A percentile compares a stretch with the other conserved stretches of the same genome.
phyloP scores from a whole-genome alignment of 1,140 invertebrate genomes.

The Druon quercuslanigerum region DNA sequence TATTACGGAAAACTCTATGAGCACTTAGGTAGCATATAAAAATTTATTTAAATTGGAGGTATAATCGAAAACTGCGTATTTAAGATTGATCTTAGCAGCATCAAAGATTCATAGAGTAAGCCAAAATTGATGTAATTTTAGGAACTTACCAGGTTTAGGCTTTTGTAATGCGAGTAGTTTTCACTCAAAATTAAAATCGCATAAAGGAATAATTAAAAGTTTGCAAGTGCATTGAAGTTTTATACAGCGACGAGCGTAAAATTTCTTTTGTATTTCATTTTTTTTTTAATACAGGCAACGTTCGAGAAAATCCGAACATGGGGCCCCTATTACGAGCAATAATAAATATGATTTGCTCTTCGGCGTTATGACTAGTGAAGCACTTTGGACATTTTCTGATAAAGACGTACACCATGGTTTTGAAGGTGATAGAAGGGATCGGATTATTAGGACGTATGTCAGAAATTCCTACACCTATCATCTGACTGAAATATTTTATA shows the following conservation, averaged over 20 bases:
- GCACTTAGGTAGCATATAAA: too few relatives aligned
- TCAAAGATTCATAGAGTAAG: too few relatives aligned
- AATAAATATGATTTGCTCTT: conserved; percentile 87
- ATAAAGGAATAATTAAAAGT: too few relatives aligned
- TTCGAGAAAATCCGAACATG: conserved; percentile 69
- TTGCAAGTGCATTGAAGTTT: too few relatives aligned
- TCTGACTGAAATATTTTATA: conserved; percentile 97
- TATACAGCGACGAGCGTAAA: too few relatives aligned
- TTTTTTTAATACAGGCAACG: conserved; percentile 54
- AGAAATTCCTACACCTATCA: conserved; percentile 96
- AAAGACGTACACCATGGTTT: conserved; percentile 92
- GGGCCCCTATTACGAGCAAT: conserved; percentile 73
- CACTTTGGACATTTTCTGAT: conserved; percentile 87
- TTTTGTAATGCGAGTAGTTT: too few relatives aligned
- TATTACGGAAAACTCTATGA: not conserved
- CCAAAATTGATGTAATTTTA: too few relatives aligned
- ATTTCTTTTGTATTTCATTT: not conserved
- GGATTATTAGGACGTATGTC: conserved; percentile 94
- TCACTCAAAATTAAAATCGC: too few relatives aligned
- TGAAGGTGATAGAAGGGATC: conserved; percentile 90
- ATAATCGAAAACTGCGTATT: too few relatives aligned
- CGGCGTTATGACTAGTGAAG: conserved; percentile 89
- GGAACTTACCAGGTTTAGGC: not conserved
- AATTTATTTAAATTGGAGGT: too few relatives aligned
- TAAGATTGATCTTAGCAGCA: too few relatives aligned